Conservation (phyloP, 2,888 invertebrate species). For the Mesochorus sp. region DNA sequence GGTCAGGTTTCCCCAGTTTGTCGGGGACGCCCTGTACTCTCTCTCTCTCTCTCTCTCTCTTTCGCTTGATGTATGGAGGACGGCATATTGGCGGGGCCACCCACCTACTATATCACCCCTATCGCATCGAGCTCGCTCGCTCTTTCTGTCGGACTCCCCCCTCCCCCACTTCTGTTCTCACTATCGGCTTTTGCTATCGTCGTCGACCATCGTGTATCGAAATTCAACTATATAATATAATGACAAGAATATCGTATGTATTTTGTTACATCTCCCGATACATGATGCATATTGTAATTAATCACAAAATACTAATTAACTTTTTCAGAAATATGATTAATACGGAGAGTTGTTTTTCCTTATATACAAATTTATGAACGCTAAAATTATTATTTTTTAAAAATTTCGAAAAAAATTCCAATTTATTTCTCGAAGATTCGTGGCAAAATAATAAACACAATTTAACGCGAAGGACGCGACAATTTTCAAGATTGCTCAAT, state of each 20-base stretch:
- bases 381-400: not conserved
- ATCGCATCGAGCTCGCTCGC: constrained; percentile 70
- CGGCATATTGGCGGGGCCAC: constrained; percentile 80
- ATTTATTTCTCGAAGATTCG: not conserved
- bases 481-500: constrained; percentile 36
- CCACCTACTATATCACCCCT: constrained; percentile 76
- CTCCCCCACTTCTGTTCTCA: constrained; percentile 24
- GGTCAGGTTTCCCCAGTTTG: constrained; percentile 76
- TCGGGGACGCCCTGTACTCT: constrained; percentile 59
- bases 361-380: not conserved
- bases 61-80: constrained; percentile 81
- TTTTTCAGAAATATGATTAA: not conserved
- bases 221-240: constrained; percentile 8
- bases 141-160: constrained; percentile 63
- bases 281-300: not conserved
- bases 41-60: constrained; percentile 51
- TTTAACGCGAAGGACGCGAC: too few relatives aligned
- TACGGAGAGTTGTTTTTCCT: not conserved
- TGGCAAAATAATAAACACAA: not conserved
- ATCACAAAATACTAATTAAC: not conserved
- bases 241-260: constrained; percentile 10
- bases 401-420: not conserved
- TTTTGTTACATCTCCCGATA: constrained; percentile 1
- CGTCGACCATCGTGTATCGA: constrained; percentile 31
- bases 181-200: constrained; percentile 13